phyloP scores from a whole-genome alignment of 1,140 invertebrate species.

The Radopholus similis region DNA sequence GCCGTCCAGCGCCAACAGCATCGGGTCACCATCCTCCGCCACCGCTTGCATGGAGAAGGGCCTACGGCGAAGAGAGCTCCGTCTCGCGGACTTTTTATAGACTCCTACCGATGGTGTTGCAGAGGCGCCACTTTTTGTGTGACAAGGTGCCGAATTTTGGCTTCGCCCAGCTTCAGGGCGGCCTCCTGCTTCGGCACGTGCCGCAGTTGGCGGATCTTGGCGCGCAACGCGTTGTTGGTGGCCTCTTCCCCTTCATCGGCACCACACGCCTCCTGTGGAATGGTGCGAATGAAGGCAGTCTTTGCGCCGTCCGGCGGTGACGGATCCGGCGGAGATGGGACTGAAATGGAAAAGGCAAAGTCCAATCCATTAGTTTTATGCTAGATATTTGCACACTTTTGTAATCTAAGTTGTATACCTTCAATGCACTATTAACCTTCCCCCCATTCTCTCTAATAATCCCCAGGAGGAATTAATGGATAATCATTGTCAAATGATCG shows the following conservation, averaged over 20 bases:
- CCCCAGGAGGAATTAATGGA: too few relatives aligned
- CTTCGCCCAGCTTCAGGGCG: neutral
- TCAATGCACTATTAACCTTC: too few relatives aligned
- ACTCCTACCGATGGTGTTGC: constrained; percentile 44
- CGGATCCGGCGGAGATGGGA: neutral
- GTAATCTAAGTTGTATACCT: too few relatives aligned
- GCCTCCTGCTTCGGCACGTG: constrained; percentile 38
- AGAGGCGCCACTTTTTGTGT: constrained; percentile 54
- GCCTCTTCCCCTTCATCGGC: neutral
- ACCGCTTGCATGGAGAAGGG: constrained; percentile 54
- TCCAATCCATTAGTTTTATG: constrained; percentile 1
- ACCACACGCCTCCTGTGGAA: neutral
- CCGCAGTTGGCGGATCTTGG: constrained; percentile 46
- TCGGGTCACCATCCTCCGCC: constrained; percentile 3
- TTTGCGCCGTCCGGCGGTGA: neutral
- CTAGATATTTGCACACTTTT: neutral
- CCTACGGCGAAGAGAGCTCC: constrained; percentile 1
- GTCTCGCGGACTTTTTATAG: too few relatives aligned
- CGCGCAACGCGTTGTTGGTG: constrained; percentile 43
- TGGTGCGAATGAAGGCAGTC: neutral
- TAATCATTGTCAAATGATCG: too few relatives aligned
- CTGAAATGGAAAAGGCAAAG: neutral
- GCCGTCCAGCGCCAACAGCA: neutral
- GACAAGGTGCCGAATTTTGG: constrained; percentile 47
- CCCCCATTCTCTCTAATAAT: too few relatives aligned